Percentiles rank a stretch among this genome's conserved stretches.
These are phyloP conservation scores for Platichthys flesus DNA, from an alignment of 2,113 vertebrate genomes.

Conservation along the genomic window DNA sequence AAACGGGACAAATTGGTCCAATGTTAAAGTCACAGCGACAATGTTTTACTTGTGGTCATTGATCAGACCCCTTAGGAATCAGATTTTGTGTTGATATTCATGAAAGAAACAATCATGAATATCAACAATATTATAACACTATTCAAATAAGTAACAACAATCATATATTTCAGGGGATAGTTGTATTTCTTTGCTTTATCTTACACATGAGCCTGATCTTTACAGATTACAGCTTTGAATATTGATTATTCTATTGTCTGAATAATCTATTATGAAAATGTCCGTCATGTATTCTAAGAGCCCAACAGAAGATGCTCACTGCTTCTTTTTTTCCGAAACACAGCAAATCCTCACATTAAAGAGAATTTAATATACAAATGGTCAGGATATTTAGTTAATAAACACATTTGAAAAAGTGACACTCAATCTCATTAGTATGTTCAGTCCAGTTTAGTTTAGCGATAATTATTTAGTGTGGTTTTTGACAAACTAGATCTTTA, in stretches of 20 bases:
- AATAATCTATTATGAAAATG: no score
- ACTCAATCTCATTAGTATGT: no score
- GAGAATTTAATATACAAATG: not conserved
- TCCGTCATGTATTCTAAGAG: no score
- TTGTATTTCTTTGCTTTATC: not conserved
- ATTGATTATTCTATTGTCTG: not conserved
- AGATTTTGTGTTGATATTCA: no score
- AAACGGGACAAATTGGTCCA: not conserved
- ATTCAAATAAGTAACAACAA: not conserved
- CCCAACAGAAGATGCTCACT: no score
- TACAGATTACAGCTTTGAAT: not conserved
- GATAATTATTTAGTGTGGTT: no score
- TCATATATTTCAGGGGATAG: not conserved
- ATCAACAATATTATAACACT: not conserved
- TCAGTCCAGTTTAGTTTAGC: not conserved
- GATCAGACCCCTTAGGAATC: no score
- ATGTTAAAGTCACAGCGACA: not conserved
- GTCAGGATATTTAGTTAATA: not conserved
- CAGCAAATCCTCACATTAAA: not conserved
- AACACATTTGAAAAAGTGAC: no score
- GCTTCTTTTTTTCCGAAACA: not conserved
- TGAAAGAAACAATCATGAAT: not conserved
- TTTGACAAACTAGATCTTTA: no score
- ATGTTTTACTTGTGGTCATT: no score
- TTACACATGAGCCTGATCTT: not conserved